These are phyloP conservation scores for Avahi laniger DNA, from an alignment of 2,797 vertebrate genomes.

Conservation along the genomic window DNA sequence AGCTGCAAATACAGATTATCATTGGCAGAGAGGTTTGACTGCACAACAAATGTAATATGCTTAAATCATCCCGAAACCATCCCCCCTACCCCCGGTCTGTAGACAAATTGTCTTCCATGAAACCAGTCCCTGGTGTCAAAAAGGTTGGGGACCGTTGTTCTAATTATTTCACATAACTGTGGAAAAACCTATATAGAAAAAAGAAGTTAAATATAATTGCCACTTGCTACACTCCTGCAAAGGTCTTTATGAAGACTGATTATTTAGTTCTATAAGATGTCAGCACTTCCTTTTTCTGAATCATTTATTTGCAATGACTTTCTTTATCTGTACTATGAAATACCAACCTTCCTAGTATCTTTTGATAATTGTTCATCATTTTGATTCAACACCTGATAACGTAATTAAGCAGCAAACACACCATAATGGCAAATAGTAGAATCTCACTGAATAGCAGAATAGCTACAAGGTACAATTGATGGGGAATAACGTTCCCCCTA, in stretches of 20 bases:
- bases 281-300: background rate
- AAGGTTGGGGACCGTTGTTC: no score
- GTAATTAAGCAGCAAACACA: conserved; percentile 37
- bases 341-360: background rate
- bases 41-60: no score
- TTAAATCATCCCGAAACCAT: no score
- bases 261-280: background rate
- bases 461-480: background rate
- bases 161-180: background rate
- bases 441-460: background rate
- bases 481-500: background rate
- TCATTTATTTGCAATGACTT: background rate
- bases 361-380: conserved; percentile 11
- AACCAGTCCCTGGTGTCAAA: no score
- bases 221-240: conserved; percentile 1
- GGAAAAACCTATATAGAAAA: conserved; percentile 10
- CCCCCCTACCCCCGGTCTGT: no score
- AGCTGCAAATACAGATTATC: no score
- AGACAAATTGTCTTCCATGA: no score
- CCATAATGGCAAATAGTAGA: background rate
- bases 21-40: no score
- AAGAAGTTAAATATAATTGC: background rate
- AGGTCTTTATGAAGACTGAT: background rate
- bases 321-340: conserved; percentile 20
- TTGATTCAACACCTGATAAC: background rate